Evolutionary conservation across 1,140 invertebrate species (phyloP).

Genomic region (Ooceraea biroi): DNA sequence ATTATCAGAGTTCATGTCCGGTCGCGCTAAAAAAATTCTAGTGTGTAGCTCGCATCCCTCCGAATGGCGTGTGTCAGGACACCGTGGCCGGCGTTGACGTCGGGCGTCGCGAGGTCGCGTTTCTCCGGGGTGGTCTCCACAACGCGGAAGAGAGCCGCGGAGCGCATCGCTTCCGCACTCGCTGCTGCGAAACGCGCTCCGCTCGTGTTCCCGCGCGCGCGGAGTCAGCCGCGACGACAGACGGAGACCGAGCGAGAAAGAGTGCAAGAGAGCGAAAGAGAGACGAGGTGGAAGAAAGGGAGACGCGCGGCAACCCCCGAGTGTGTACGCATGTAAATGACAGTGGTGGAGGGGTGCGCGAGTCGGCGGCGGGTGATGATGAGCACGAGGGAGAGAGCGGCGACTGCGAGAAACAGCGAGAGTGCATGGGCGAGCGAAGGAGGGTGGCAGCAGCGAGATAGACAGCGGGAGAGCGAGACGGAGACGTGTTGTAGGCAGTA

Average conservation of each 20-base stretch:
- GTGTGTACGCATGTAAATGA: constrained; percentile 76
- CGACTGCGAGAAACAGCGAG: constrained; percentile 47
- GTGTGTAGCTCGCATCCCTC: background rate
- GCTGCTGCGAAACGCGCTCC: constrained; percentile 48
- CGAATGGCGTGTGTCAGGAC: constrained; percentile 1
- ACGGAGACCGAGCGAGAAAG: background rate
- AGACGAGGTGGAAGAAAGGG: constrained; percentile 1
- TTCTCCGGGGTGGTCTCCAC: constrained; percentile 6
- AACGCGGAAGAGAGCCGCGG: constrained; percentile 34
- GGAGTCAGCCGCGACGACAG: constrained; percentile 48
- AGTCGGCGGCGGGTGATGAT: constrained; percentile 59
- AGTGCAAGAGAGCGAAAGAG: background rate
- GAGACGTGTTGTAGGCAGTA: constrained; percentile 84
- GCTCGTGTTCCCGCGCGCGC: constrained; percentile 49
- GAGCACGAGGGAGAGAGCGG: constrained; percentile 40
- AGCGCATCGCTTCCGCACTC: background rate
- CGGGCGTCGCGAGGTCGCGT: constrained; percentile 54
- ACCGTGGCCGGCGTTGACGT: constrained; percentile 30
- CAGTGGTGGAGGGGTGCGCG: constrained; percentile 67
- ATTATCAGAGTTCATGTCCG: background rate
- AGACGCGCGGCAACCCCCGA: constrained; percentile 58
- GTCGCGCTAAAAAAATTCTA: constrained; percentile 19
- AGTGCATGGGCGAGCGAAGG: constrained; percentile 53
- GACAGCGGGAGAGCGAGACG: constrained; percentile 69
- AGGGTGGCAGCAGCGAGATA: constrained; percentile 62